These are phyloP conservation scores for Loxodonta africana DNA, from an alignment of 2,113 vertebrate species.

Conservation along the genomic window DNA sequence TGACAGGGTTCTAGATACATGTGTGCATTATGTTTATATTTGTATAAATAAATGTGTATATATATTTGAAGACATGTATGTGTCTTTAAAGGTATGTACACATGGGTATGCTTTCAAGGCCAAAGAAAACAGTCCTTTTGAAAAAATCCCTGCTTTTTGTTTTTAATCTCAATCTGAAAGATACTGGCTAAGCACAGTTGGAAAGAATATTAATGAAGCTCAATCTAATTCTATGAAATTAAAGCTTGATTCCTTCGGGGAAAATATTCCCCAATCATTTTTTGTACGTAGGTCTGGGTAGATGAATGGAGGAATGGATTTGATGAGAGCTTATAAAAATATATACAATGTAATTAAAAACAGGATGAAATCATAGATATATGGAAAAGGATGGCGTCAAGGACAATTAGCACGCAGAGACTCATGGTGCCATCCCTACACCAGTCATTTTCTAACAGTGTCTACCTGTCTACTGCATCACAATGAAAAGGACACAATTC, in stretches of 20 bases:
- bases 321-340: background rate
- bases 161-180: constrained; percentile 12
- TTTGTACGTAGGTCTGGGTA: background rate
- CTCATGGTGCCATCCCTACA: accelerated
- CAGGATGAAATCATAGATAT: background rate
- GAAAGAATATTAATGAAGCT: background rate
- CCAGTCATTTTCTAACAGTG: accelerated
- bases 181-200: background rate
- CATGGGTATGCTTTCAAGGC: background rate
- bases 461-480: background rate
- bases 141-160: background rate
- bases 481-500: accelerated
- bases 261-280: background rate
- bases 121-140: background rate
- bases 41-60: background rate
- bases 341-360: background rate
- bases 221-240: background rate
- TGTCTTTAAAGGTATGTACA: background rate
- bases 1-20: background rate
- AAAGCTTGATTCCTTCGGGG: background rate
- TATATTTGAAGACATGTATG: background rate
- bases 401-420: background rate
- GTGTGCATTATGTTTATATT: background rate
- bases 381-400: too few relatives aligned
- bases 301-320: background rate